A percentile compares a stretch with the other conserved stretches of the same genome.
Evolutionary conservation across 2,888 invertebrate genomes (phyloP).

Genomic region (Rutpela maculata): DNA sequence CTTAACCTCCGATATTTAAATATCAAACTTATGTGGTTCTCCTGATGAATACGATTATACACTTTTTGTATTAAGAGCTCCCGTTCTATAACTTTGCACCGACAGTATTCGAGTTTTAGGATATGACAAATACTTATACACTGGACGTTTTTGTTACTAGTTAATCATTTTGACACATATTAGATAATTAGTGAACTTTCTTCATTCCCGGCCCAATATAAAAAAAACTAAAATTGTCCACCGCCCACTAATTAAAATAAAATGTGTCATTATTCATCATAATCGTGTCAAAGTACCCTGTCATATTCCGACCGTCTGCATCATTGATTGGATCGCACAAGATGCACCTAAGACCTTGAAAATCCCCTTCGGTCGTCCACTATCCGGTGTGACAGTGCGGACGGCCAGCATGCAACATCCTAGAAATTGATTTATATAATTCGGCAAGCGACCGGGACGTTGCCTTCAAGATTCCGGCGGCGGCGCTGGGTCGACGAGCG

Average conservation of each 20-base stretch:
- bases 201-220: not conserved
- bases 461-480: constrained; percentile 57
- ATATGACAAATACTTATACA: too few species aligned
- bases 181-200: not conserved
- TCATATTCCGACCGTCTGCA: constrained; percentile 16
- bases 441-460: constrained; percentile 55
- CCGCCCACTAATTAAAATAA: constrained; percentile 25
- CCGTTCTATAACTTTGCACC: too few species aligned
- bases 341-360: constrained; percentile 46
- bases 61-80: too few species aligned
- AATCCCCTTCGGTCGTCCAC: constrained; percentile 13
- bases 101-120: too few species aligned
- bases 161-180: too few species aligned
- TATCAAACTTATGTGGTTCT: too few species aligned
- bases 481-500: constrained; percentile 50
- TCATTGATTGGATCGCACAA: constrained; percentile 23
- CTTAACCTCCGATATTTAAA: too few species aligned
- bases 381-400: constrained; percentile 15
- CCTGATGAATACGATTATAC: too few species aligned
- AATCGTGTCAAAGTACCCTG: constrained; percentile 26
- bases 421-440: constrained; percentile 61
- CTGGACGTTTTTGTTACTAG: too few species aligned
- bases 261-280: constrained; percentile 1
- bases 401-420: constrained; percentile 44
- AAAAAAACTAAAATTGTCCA: constrained; percentile 15